These are phyloP conservation scores for Aporophyla nigra DNA, from an alignment of 2,888 invertebrate species.

Conservation along the genomic window DNA sequence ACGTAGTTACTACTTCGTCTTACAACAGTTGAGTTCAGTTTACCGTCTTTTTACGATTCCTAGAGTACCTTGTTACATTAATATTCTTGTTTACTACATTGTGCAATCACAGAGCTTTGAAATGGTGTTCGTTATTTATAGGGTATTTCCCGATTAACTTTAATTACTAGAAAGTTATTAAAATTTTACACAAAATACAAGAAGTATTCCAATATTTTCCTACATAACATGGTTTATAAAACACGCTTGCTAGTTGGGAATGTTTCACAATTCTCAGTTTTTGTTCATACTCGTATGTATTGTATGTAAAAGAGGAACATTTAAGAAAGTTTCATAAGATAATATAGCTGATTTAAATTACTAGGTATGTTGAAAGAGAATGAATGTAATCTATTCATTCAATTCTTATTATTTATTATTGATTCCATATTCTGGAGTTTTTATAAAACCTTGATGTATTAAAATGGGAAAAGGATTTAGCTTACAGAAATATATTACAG, in stretches of 20 bases:
- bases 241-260: not conserved
- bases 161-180: not conserved
- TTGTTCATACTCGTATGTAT: not conserved
- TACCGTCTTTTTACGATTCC: conserved; percentile 44
- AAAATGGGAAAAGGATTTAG: conserved; percentile 11
- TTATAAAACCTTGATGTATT: not conserved
- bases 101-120: not conserved
- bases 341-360: not conserved
- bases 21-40: conserved; percentile 30
- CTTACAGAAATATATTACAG: conserved; percentile 2
- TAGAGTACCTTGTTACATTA: conserved; percentile 5
- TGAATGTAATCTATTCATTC: not conserved
- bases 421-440: not conserved
- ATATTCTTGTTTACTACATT: conserved; percentile 14
- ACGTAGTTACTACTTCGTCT: conserved; percentile 4
- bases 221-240: not conserved
- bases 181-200: not conserved
- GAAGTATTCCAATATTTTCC: not conserved
- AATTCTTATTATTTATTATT: not conserved
- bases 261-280: not conserved
- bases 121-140: not conserved
- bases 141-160: not conserved
- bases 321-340: not conserved
- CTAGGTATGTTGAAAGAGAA: not conserved
- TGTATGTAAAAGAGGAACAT: too few relatives aligned